Percentiles rank a stretch among this genome's conserved stretches.
Conservation (phyloP, 2,888 invertebrate genomes). For the Pycnomerus fuliginosus region DNA sequence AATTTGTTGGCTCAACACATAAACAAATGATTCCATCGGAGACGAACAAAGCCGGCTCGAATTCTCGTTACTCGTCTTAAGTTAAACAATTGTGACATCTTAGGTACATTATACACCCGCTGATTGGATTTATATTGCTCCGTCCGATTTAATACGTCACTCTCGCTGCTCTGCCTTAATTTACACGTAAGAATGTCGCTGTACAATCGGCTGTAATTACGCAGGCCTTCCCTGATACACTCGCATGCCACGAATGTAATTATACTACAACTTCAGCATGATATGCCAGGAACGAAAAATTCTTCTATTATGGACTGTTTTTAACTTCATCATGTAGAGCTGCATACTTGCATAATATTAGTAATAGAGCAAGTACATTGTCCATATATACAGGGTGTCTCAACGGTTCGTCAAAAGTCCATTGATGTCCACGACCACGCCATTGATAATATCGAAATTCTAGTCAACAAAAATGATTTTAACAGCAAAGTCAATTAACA, state of each 20-base stretch:
- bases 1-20: conserved; percentile 17
- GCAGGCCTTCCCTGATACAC: conserved; percentile 18
- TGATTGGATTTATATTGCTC: conserved; percentile 41
- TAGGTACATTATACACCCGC: conserved; percentile 34
- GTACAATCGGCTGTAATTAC: conserved; percentile 37
- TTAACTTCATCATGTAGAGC: no score
- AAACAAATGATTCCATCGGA: conserved; percentile 38
- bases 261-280: no score
- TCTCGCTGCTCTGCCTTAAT: conserved; percentile 31
- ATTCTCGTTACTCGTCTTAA: conserved; percentile 34
- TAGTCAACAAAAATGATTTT: no score
- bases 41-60: conserved; percentile 32
- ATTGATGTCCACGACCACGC: no score
- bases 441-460: no score
- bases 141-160: conserved; percentile 36
- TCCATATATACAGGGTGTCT: no score
- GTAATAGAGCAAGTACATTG: no score
- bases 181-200: conserved; percentile 41
- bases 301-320: no score
- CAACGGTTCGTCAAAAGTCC: no score
- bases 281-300: no score
- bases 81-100: conserved; percentile 36
- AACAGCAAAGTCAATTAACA: no score
- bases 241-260: conserved; percentile 11
- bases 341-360: no score